Evolutionary conservation across 2,888 invertebrate genomes (phyloP), one percentile per base, ranked within the genome.

Genomic region (Osmoderma eremita): DNA sequence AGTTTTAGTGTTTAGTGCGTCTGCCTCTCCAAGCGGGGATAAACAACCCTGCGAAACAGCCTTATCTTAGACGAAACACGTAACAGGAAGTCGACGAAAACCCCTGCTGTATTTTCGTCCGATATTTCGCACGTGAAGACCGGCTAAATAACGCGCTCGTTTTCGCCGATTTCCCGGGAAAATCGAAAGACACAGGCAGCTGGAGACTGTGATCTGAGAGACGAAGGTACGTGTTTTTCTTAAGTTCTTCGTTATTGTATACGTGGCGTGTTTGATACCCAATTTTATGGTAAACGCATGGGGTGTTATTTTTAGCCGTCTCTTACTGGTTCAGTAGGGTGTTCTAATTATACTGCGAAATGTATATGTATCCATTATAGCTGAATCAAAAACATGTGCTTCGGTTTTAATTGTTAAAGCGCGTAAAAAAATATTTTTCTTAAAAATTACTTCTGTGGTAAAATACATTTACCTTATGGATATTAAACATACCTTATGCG

Each of bases 1-100:
- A 48, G 58, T 65, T 65, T 65, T 58, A 65, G 65, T 65, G 65
- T 65, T 65, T 30, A 30, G 65, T 65, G 65, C 56, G 65, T 65
- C 65, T 56, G 39, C 50, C 65, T 61, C 58, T 65, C 58, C 65
- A n/a, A 56, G 56, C 65, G 48, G 65, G 65, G 65, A 56, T 42
- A 65, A 65, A 65, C 65, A 65, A 22, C 65, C 65, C 65, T 36
- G 56, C 20, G n/a, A 36, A 63, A 63, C 41, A 39, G 8, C 50
- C 50, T 41, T n/a, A 6, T 20, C 42, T 10, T 6, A 39, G 42
- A 30, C 45, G 3, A 45, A 1, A 17, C 22, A 24, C 61, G 10
- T 18, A 24, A 48, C 61, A 45, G 30, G 15, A 48, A 18, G 22
- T 30, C 58, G 12, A 13, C 30, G 36, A 48, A 41, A n/a, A n/a